A percentile compares a stretch with the other conserved stretches of the same genome.
These are phyloP conservation scores for Tiliqua scincoides DNA, from an alignment of 2,113 vertebrate species.

Conservation along the genomic window DNA sequence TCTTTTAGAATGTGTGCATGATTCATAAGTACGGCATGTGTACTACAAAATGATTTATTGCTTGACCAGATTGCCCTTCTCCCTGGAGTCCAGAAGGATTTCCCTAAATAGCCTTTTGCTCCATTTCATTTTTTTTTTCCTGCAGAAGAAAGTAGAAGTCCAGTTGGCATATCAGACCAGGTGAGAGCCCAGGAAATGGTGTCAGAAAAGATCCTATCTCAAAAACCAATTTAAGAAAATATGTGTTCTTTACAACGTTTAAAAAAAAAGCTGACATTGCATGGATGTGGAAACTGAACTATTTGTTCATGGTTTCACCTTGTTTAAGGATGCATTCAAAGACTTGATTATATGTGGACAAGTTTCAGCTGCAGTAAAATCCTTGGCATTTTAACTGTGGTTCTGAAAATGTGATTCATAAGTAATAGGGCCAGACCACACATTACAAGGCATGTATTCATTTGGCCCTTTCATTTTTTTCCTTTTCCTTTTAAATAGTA, in stretches of 20 bases:
- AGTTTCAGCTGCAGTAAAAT: not conserved
- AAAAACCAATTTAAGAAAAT: not conserved
- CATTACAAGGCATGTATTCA: too few species aligned
- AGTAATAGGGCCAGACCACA: too few species aligned
- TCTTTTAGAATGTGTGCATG: not conserved
- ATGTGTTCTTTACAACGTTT: too few species aligned
- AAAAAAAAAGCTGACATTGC: not conserved
- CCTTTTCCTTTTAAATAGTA: too few species aligned
- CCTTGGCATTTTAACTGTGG: too few species aligned
- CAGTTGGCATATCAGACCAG: not conserved
- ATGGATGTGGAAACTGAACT: not conserved
- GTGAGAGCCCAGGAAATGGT: not conserved
- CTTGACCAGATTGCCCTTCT: not conserved
- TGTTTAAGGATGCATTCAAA: not conserved
- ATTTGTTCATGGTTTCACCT: not conserved
- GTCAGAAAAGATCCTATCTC: not conserved
- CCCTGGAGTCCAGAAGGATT: not conserved
- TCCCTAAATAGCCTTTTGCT: not conserved
- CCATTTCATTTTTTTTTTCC: not conserved
- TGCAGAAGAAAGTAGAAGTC: not conserved
- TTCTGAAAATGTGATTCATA: too few species aligned
- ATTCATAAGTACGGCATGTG: not conserved
- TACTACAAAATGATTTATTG: not conserved
- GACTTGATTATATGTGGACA: not conserved
- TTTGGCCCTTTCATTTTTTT: too few species aligned